A percentile compares a stretch with the other conserved stretches of the same genome.
These are phyloP conservation scores for Drosophila eohydei DNA, from an alignment of 2,888 invertebrate genomes.

Conservation along the genomic window DNA sequence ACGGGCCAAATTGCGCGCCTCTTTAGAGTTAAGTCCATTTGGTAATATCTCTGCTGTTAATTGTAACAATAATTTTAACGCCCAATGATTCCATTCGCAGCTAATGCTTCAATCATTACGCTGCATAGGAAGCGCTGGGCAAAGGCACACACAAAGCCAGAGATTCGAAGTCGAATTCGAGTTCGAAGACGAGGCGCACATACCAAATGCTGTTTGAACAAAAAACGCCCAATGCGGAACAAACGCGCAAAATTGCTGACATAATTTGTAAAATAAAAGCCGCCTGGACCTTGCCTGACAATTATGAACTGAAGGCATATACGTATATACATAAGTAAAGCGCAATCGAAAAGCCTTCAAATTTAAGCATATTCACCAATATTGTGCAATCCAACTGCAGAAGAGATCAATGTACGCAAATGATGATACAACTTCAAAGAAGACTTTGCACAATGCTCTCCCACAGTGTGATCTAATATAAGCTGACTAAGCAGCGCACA, in stretches of 20 bases:
- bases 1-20: constrained; percentile 21
- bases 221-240: constrained; percentile 68
- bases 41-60: constrained; percentile 63
- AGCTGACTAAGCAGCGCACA: constrained; percentile 38
- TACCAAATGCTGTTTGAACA: constrained; percentile 33
- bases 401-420: constrained; percentile 31
- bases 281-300: constrained; percentile 18
- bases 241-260: constrained; percentile 42
- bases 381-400: constrained; percentile 16
- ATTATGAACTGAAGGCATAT: constrained; percentile 21
- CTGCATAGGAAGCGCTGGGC: constrained; percentile 40
- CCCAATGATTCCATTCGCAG: constrained; percentile 41
- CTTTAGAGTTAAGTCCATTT: constrained; percentile 51
- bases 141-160: constrained; percentile 4
- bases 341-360: constrained; percentile 12
- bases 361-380: constrained; percentile 19
- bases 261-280: constrained; percentile 45
- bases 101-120: constrained; percentile 39
- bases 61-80: constrained; percentile 65
- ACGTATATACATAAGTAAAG: constrained; percentile 17
- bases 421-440: background rate
- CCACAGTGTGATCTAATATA: constrained; percentile 31
- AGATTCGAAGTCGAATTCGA: constrained; percentile 10
- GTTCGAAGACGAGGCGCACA: constrained; percentile 12
- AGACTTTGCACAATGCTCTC: constrained; percentile 38